A percentile compares a stretch with the other conserved stretches of the same genome.
These are phyloP conservation scores for Cantharis nigra DNA, from an alignment of 2,888 invertebrate genomes.

Conservation along the genomic window DNA sequence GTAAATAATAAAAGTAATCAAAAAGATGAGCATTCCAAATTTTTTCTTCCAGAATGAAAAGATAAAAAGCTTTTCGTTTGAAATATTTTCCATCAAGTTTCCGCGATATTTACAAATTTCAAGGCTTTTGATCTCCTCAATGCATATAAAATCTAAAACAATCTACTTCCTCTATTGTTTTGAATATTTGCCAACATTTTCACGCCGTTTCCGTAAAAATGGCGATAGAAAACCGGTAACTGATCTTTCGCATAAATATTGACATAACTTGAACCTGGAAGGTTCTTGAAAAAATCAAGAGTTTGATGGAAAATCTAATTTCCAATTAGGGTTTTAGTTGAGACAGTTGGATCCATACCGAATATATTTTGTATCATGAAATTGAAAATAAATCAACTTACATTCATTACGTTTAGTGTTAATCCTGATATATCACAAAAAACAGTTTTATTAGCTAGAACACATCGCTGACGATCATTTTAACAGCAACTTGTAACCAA, in stretches of 20 bases:
- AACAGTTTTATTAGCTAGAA: constrained; percentile 7
- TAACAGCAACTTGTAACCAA: constrained; percentile 31
- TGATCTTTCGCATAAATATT: constrained; percentile 20
- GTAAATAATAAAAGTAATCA: too few relatives aligned
- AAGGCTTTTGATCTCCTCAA: constrained; percentile 1
- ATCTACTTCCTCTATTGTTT: constrained; percentile 16
- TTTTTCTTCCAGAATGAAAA: not conserved
- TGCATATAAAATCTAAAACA: not conserved
- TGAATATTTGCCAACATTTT: constrained; percentile 23
- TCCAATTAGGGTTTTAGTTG: not conserved
- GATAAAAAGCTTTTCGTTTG: not conserved
- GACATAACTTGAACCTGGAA: not conserved
- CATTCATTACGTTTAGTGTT: constrained; percentile 13
- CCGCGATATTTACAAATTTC: not conserved
- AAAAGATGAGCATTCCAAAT: too few relatives aligned
- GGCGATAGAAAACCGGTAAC: not conserved
- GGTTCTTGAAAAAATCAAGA: not conserved
- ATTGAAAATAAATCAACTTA: constrained; percentile 6
- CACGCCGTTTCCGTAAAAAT: constrained; percentile 7
- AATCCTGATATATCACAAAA: constrained; percentile 3
- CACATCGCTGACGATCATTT: constrained; percentile 16
- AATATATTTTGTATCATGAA: too few relatives aligned
- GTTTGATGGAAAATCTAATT: not conserved
- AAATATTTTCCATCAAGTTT: not conserved
- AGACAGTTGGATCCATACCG: not conserved